These are phyloP conservation scores for Anabas testudineus DNA, from an alignment of 2,797 vertebrate genomes.

Conservation along the genomic window DNA sequence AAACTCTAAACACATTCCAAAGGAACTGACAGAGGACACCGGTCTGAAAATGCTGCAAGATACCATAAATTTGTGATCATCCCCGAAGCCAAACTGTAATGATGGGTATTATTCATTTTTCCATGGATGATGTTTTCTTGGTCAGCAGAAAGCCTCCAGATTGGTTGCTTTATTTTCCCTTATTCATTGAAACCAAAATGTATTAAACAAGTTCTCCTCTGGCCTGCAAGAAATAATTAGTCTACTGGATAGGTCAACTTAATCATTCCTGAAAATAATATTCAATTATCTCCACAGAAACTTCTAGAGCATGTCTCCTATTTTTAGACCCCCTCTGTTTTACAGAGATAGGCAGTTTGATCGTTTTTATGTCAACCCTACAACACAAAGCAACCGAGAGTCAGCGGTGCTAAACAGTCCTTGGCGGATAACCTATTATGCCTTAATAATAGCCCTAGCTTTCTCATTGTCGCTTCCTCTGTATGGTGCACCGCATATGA, in stretches of 20 bases:
- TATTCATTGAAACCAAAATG: conserved; percentile 80
- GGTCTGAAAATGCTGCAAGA: conserved; percentile 30
- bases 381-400: conserved; percentile 74
- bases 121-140: conserved; percentile 55
- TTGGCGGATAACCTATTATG: conserved; percentile 74
- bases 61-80: conserved; percentile 28
- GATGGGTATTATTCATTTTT: conserved; percentile 62
- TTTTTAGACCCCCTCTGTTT: conserved; percentile 81
- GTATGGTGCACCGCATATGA: conserved; percentile 54
- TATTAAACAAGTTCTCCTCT: conserved; percentile 79
- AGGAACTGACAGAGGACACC: conserved; percentile 31
- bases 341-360: conserved; percentile 78
- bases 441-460: conserved; percentile 73
- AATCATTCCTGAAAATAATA: conserved; percentile 89
- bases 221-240: conserved; percentile 85
- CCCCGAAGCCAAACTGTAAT: conserved; percentile 46
- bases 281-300: conserved; percentile 85
- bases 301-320: conserved; percentile 81
- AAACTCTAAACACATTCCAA: conserved; percentile 1
- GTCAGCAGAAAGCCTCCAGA: conserved; percentile 62
- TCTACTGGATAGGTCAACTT: conserved; percentile 86
- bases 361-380: conserved; percentile 74
- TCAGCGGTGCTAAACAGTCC: conserved; percentile 68
- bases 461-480: conserved; percentile 67
- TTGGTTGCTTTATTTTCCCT: conserved; percentile 70